Conservation (phyloP, 2,797 vertebrate genomes). For the Rhinichthys osculus region DNA sequence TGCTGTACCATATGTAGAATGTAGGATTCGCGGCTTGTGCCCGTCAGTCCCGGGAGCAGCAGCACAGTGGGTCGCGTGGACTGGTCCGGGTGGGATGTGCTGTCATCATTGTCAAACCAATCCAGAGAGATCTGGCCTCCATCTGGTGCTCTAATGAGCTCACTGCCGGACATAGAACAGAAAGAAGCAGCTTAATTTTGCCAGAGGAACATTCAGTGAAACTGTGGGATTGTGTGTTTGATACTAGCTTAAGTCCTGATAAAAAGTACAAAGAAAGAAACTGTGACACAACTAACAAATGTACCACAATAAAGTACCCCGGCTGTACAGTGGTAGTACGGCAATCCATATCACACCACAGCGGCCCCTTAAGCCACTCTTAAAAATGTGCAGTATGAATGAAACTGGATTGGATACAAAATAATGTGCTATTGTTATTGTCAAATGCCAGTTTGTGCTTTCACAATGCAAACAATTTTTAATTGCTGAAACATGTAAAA, state of each 20-base stretch:
- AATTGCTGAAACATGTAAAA: neutral
- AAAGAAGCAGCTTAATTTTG: conserved; percentile 34
- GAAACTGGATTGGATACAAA: neutral
- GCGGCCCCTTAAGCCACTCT: neutral
- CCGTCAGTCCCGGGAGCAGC: conserved; percentile 94
- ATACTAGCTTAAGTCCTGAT: conserved; percentile 4
- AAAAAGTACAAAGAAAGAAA: conserved; percentile 7
- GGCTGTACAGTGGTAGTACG: neutral
- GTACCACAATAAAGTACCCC: neutral
- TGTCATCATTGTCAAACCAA: conserved; percentile 95
- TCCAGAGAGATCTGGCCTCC: conserved; percentile 99
- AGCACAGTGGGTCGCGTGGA: conserved; percentile 90
- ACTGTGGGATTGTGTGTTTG: conserved; percentile 18
- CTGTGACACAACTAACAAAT: conserved; percentile 11
- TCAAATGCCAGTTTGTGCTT: neutral
- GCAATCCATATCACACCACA: neutral
- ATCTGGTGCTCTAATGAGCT: conserved; percentile 96
- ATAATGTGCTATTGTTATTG: neutral
- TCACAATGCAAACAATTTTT: neutral
- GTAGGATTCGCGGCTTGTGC: conserved; percentile 97
- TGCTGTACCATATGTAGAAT: conserved; percentile 98
- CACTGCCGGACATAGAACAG: conserved; percentile 79
- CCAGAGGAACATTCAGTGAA: conserved; percentile 13
- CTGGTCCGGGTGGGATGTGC: conserved; percentile 81
- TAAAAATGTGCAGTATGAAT: neutral